These are phyloP conservation scores for Leontopithecus rosalia DNA, from an alignment of 2,797 vertebrate genomes.

Conservation along the genomic window DNA sequence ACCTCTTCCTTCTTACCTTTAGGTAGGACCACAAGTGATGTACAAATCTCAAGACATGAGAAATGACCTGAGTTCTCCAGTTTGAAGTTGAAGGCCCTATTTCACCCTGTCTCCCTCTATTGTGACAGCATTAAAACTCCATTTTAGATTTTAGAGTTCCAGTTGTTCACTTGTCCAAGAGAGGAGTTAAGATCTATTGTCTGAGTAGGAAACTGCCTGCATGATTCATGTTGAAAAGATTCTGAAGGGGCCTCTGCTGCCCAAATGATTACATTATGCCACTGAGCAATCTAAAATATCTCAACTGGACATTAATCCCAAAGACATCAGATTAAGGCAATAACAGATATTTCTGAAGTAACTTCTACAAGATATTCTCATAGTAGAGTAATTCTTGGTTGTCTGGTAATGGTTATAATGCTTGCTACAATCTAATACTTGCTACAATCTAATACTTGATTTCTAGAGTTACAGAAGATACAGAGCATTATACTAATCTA, in stretches of 20 bases:
- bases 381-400: not conserved
- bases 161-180: not conserved
- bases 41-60: not conserved
- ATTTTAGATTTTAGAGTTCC: not conserved
- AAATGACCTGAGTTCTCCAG: not conserved
- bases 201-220: not conserved
- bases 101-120: not conserved
- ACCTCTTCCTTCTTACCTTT: not conserved
- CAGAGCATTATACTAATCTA: not conserved
- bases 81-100: accelerated
- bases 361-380: not conserved
- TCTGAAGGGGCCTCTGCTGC: not conserved
- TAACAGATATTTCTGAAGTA: not conserved
- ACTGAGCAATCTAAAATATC: not conserved
- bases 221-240: not conserved
- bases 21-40: not conserved
- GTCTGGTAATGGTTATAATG: not conserved
- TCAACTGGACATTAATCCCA: not conserved
- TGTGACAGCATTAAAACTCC: not conserved
- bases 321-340: not conserved
- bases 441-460: not conserved
- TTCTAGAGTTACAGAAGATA: not conserved
- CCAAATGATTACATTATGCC: not conserved
- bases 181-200: not conserved
- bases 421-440: not conserved